Evolutionary conservation across 2,113 vertebrate species (phyloP), one percentile per base, ranked within the genome.

Genomic region (Larimichthys polyactis): DNA sequence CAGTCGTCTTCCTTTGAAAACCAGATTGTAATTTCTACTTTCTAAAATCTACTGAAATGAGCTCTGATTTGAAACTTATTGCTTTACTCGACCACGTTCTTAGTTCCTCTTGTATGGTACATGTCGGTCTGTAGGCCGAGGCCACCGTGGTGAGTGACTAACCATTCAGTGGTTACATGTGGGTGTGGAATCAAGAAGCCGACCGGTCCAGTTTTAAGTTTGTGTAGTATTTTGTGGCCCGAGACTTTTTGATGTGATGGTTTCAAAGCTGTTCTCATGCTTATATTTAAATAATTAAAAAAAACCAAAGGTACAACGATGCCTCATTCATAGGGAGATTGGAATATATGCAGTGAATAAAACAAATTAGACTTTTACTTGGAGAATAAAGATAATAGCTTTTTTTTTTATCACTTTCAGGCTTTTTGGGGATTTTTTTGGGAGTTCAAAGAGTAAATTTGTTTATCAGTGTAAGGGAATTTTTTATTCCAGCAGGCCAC

Each of bases 121-220:
- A 24, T 46, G 15, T 14, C 51, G 36, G 17, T 63, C 22, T 69
- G 24, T 43, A 72, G 71, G 29, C 57, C 49, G 15, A 81, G 36
- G 29, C 54, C 9, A 32, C 4, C 9, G 76, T 67, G 70, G 76
- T 73, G 36, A 68, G 36, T 82, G 65, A 83, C 57, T 75, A 78
- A 81, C 76, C 20, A 27, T 85, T 16, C 5, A 63, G 79, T 52
- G 49, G 69, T 11, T 67, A 0, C 7, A 7, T 64, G 70, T 68
- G 54, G 48, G 63, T 49, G 58, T 75, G 19, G 3, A 27, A 64
- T 77, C 19, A 71, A 75, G 43, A 49, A 15, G 4, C 73, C 11
- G 10, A 60, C 80, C 8, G 15, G 27, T 17, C 5, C 19, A 63
- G 64, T 70, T 71, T 87, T 46, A 32, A 1, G 4, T 60, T 71